Conservation (phyloP, 1,140 invertebrate genomes). For the Halesus radiatus region DNA sequence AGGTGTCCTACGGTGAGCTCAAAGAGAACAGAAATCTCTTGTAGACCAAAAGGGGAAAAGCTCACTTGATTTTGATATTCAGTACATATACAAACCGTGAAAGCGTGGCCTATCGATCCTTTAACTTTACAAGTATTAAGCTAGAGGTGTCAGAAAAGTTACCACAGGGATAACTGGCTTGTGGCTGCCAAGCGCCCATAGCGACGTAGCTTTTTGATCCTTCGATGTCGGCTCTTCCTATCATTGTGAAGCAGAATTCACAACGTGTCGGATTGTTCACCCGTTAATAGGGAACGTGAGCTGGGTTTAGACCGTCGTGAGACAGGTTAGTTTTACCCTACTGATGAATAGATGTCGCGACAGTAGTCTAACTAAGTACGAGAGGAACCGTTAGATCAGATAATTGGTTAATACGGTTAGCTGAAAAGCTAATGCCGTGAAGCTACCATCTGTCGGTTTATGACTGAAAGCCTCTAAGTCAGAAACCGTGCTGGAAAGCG, state of each 20-base stretch:
- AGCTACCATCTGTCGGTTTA: too few species aligned
- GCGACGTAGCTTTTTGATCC: conserved; percentile 88
- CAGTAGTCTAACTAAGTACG: conserved; percentile 72
- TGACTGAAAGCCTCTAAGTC: too few species aligned
- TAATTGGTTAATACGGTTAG: too few species aligned
- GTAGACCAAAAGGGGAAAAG: conserved; percentile 88
- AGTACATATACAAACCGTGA: conserved; percentile 78
- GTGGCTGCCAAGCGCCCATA: conserved; percentile 88
- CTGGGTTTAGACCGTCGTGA: conserved; percentile 87
- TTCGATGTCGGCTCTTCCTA: conserved; percentile 90
- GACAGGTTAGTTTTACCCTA: conserved; percentile 84
- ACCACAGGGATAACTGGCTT: conserved; percentile 87
- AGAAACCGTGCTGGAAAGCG: too few species aligned
- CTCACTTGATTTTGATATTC: conserved; percentile 78
- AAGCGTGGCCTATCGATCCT: conserved; percentile 87
- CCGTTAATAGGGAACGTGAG: conserved; percentile 81
- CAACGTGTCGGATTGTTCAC: conserved; percentile 88
- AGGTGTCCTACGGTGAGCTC: conserved; percentile 89
- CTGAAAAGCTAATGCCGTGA: too few species aligned
- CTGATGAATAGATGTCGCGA: conserved; percentile 68
- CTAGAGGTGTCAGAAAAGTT: conserved; percentile 88
- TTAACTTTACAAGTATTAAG: conserved; percentile 82
- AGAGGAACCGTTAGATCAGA: too few species aligned
- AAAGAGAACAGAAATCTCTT: conserved; percentile 87
- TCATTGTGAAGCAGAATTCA: conserved; percentile 89